phyloP scores from a whole-genome alignment of 1,140 invertebrate species.

The Macrostomum lignano region DNA sequence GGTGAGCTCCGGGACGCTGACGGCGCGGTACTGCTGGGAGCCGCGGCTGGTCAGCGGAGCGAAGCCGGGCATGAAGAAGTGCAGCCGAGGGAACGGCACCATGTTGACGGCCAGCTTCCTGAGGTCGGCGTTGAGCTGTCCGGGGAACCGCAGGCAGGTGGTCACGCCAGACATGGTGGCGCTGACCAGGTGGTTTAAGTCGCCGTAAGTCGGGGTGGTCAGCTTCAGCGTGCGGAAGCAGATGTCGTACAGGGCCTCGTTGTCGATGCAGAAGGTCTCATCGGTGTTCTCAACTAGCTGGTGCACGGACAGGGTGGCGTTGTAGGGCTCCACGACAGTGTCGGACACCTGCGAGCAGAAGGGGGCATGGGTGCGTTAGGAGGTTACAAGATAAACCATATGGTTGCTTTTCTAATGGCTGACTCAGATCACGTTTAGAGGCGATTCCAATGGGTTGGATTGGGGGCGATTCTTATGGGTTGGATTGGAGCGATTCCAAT shows the following conservation, averaged over 20 bases:
- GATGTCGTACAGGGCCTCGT: conserved; percentile 35
- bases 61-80: conserved; percentile 50
- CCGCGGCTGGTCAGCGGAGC: conserved; percentile 36
- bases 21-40: conserved; percentile 26
- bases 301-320: conserved; percentile 25
- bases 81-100: conserved; percentile 42
- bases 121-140: conserved; percentile 45
- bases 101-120: conserved; percentile 51
- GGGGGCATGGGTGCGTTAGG: conserved; percentile 6
- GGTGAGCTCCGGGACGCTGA: conserved; percentile 27
- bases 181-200: conserved; percentile 34
- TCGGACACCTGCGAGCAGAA: conserved; percentile 15
- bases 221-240: conserved; percentile 27
- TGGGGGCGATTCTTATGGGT: no score
- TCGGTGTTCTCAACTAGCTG: conserved; percentile 26
- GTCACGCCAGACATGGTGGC: conserved; percentile 45
- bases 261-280: conserved; percentile 23
- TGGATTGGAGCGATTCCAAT: no score
- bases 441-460: no score
- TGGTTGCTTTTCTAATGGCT: no score
- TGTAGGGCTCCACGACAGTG: conserved; percentile 27
- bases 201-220: conserved; percentile 35
- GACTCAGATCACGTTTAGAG: no score
- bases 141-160: conserved; percentile 45
- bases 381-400: no score